Evolutionary conservation across 2,888 invertebrate genomes (phyloP), one percentile per base, ranked within the genome.

Genomic region (Epistrophe eligans): DNA sequence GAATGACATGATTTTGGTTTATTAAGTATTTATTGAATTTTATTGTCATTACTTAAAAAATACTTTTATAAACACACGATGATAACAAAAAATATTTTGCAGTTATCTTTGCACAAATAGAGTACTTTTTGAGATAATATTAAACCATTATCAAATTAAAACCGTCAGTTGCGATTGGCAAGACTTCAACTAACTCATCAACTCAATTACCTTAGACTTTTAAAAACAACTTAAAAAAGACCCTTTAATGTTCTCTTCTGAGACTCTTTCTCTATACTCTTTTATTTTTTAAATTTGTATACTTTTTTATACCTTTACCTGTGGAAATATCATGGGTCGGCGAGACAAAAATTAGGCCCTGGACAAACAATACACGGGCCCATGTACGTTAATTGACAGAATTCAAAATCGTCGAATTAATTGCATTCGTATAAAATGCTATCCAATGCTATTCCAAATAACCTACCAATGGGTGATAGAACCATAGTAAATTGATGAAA

Each of bases 191-290:
- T 11, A 32, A 28, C 40, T 13, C 15, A 19, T 24, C 13, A 38
- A 19, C 19, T 35, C n/a, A 38, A 35, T 35, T 35, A 9, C 9
- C 11, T 52, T 17, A 62, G 35, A 17, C 24, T 10, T 28, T 17
- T 43, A 11, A 24, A 62, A 40, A 32, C 4, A 15, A 24, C 48
- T 48, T 57, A 0, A 57, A n/a, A 19, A 40, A 62, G 15, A 40
- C 50, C 48, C 45, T 77, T 71, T 15, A 50, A 58, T 58, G 55
- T 40, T 58, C 82, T 64, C 71, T 77, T 82, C 55, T 40, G 35
- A 17, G 11, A 24, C 15, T 55, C 4, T n/a, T n/a, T n/a, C n/a
- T n/a, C 4, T 15, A 58, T n/a, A 45, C 48, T 72, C 64, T 79
- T 72, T 43, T 32, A 50, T 28, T 28, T 55, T 57, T 19, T 35